These are phyloP conservation scores for Mayetiola destructor DNA, from an alignment of 2,888 invertebrate species.

Conservation along the genomic window DNA sequence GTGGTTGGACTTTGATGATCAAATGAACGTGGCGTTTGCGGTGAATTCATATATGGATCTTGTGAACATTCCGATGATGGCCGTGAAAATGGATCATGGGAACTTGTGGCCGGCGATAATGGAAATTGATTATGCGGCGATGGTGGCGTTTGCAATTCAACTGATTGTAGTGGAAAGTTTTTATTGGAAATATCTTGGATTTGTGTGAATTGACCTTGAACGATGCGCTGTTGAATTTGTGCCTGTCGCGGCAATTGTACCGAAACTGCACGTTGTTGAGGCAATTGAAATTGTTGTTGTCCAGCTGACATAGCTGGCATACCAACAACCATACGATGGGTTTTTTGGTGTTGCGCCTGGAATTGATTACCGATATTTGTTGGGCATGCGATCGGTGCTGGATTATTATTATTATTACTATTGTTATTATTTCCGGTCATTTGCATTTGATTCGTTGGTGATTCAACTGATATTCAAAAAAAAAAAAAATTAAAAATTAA, in stretches of 20 bases:
- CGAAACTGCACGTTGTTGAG: conserved; percentile 16
- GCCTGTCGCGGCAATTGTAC: conserved; percentile 22
- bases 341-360: conserved; percentile 15
- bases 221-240: conserved; percentile 21
- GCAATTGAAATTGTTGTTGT: not conserved
- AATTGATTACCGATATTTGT: conserved; percentile 2
- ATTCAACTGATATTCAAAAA: not conserved
- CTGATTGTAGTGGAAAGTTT: too few species aligned
- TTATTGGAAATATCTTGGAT: too few species aligned
- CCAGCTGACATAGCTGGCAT: not conserved
- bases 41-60: conserved; percentile 21
- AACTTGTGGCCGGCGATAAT: conserved; percentile 26
- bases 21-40: conserved; percentile 31
- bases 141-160: conserved; percentile 26
- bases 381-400: not conserved
- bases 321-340: conserved; percentile 10
- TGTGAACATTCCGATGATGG: conserved; percentile 21
- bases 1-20: conserved; percentile 23
- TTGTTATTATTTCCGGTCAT: not conserved
- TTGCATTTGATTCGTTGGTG: conserved; percentile 1
- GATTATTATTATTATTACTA: not conserved
- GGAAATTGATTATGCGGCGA: conserved; percentile 38
- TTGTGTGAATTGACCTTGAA: conserved; percentile 22
- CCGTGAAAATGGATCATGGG: conserved; percentile 21
- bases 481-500: not conserved